phyloP scores from a whole-genome alignment of 2,113 vertebrate species.

The Epinephelus lanceolatus region DNA sequence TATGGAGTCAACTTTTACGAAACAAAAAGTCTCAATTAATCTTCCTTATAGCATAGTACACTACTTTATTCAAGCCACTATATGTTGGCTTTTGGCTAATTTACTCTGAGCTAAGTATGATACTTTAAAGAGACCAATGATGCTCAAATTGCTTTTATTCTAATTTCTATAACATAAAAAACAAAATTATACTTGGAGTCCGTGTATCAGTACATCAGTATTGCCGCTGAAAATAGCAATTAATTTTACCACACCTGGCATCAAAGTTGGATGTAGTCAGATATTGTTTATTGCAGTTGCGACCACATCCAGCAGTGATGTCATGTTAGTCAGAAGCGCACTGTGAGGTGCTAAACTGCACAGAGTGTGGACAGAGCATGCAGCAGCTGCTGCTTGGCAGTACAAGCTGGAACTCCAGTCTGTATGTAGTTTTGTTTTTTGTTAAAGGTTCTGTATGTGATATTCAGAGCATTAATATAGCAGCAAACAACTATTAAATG shows the following conservation, averaged over 20 bases:
- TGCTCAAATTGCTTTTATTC: too few relatives aligned
- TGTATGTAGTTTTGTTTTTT: neutral
- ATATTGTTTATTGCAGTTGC: neutral
- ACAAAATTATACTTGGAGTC: too few relatives aligned
- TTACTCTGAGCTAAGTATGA: neutral
- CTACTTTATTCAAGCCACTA: neutral
- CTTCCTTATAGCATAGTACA: neutral
- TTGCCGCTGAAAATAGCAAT: too few relatives aligned
- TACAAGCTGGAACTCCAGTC: neutral
- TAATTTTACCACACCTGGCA: neutral
- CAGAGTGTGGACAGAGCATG: neutral
- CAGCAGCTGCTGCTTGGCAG: neutral
- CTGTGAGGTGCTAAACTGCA: neutral
- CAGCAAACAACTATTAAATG: too few relatives aligned
- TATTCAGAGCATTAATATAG: too few relatives aligned
- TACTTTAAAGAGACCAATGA: too few relatives aligned
- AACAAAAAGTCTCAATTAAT: neutral
- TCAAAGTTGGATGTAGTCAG: slow-evolving; percentile 12
- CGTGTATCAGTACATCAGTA: too few relatives aligned
- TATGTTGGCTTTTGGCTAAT: neutral
- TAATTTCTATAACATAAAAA: too few relatives aligned
- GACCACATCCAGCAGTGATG: neutral
- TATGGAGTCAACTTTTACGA: neutral
- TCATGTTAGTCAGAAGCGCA: neutral
- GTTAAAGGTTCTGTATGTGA: too few relatives aligned